Percentiles rank a stretch among this genome's conserved stretches.
Evolutionary conservation across 1,140 invertebrate species (phyloP).

Genomic region (Drosophila repletoides): DNA sequence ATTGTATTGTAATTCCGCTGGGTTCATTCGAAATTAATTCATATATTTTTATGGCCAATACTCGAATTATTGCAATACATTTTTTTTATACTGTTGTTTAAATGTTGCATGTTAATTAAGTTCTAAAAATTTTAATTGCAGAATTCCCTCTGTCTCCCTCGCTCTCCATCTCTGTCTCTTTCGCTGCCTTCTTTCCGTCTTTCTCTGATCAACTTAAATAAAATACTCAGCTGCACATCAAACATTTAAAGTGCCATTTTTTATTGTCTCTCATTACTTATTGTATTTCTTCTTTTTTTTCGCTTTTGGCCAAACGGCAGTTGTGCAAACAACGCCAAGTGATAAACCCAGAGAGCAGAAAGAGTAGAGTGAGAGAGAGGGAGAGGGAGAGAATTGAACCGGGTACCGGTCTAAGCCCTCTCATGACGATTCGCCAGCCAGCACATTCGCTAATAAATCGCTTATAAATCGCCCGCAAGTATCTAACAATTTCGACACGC

Average conservation of each 20-base stretch:
- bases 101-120: constrained; percentile 1
- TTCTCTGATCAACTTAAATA: constrained; percentile 5
- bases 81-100: neutral
- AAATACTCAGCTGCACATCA: constrained; percentile 28
- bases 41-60: neutral
- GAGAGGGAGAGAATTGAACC: neutral
- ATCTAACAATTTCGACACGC: constrained; percentile 63
- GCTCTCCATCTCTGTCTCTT: neutral
- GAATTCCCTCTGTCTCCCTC: neutral
- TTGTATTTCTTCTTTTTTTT: constrained; percentile 33
- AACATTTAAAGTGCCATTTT: constrained; percentile 65
- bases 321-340: constrained; percentile 59
- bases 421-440: constrained; percentile 31
- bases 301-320: constrained; percentile 44
- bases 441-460: constrained; percentile 59
- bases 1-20: neutral
- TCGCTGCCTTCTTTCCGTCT: neutral
- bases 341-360: constrained; percentile 19
- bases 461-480: constrained; percentile 65
- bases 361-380: neutral
- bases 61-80: constrained; percentile 1
- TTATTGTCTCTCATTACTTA: constrained; percentile 49
- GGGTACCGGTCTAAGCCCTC: constrained; percentile 16
- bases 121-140: constrained; percentile 3
- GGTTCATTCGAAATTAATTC: too few relatives aligned